Evolutionary conservation across 2,113 vertebrate genomes (phyloP).

Genomic region (Peromyscus californicus): DNA sequence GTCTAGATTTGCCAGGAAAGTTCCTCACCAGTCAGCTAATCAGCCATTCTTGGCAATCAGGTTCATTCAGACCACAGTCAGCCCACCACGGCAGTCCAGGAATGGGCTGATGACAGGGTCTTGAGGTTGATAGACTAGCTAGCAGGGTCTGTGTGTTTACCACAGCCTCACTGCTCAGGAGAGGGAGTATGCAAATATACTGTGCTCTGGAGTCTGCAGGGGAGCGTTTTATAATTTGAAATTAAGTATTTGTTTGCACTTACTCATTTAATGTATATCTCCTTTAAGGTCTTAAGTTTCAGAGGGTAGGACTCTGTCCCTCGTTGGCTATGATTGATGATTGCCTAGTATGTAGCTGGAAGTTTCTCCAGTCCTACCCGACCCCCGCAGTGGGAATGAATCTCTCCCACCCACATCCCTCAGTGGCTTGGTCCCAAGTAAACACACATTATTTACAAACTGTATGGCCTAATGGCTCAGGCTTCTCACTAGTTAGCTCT

Average conservation of each 20-base stretch:
- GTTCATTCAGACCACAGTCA: not conserved
- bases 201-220: not conserved
- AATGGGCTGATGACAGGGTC: not conserved
- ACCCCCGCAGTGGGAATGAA: too few species aligned
- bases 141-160: not conserved
- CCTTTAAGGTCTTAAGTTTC: not conserved
- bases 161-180: not conserved
- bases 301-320: not conserved
- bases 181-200: not conserved
- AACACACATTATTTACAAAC: too few species aligned
- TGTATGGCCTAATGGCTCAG: too few species aligned
- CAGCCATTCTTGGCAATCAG: not conserved
- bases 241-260: not conserved
- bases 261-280: not conserved
- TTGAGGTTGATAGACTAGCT: not conserved
- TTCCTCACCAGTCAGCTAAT: not conserved
- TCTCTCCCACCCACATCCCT: too few species aligned
- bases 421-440: too few species aligned
- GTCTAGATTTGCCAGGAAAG: not conserved
- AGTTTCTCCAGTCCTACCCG: too few species aligned
- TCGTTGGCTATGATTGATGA: not conserved
- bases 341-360: not conserved
- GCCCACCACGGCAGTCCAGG: not conserved
- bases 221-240: not conserved
- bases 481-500: too few species aligned